phyloP scores from a whole-genome alignment of 2,888 invertebrate genomes.

The Leptura quadrifasciata region DNA sequence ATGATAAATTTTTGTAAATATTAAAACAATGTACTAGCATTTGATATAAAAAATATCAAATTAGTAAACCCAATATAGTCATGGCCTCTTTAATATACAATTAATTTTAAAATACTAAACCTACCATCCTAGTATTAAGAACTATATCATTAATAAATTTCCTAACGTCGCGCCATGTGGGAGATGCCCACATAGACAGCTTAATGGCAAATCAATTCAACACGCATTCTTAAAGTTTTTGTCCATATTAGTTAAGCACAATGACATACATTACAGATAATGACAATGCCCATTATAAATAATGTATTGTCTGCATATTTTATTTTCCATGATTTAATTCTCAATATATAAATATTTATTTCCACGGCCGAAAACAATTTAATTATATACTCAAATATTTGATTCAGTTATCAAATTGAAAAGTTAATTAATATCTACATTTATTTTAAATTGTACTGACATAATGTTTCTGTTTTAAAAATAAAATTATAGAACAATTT shows the following conservation, averaged over 20 bases:
- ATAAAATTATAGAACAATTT: no score
- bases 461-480: no score
- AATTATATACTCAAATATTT: neutral
- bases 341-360: neutral
- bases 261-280: neutral
- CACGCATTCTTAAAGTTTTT: constrained; percentile 1
- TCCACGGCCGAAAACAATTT: neutral
- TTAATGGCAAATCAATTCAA: constrained; percentile 4
- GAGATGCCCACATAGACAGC: neutral
- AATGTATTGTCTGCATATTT: neutral
- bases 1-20: no score
- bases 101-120: neutral
- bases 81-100: neutral
- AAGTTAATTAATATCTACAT: neutral
- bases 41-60: no score
- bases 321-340: neutral
- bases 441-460: no score
- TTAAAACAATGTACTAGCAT: no score
- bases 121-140: neutral
- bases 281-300: neutral
- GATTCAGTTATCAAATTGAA: neutral
- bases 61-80: neutral
- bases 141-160: neutral
- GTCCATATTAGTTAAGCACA: neutral
- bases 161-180: neutral